Base-by-base conservation (phyloP, 1,140 invertebrate genomes). In the Sminthurides bifidus region DNA sequence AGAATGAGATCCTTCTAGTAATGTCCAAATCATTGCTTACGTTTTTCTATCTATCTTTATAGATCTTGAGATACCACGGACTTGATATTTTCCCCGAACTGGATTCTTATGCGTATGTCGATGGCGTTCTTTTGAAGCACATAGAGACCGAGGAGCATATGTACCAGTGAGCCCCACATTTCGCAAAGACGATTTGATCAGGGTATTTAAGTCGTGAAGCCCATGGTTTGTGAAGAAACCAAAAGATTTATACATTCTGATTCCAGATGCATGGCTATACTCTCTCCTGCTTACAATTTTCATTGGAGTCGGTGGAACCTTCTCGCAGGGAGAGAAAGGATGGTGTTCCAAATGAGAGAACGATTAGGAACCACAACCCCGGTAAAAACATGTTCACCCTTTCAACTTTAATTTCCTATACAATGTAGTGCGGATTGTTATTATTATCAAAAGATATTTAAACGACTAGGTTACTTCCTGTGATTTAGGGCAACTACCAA, bases 291-390 rank as follows among this genome's bases (percentile, higher is more conserved):
- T 2, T 86, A 85, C 65, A 83, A 85, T 56, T 92, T 90, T 66
- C 78, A 85, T 31, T 92, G 87, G 85, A 91, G 87, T 12, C 79
- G 87, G 41, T 92, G 88, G 88, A 93, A 92, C 65, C 71, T 77
- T 0, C 62, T 75, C 43, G 77, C 78, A 1, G 80, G 80, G 1
- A 73, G 75, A 4, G 72, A 82, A 3, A 81, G 79, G 35, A 79
- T 87, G 10, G 78, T 87, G 0, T 71, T 87, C 58, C 81, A 87
- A 65, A 74, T 85, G 53, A 76, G 84, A 49, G 81, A 87, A 67
- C 17, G 58, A 8, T 38, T 53, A 4, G 58, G 59, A 37, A 63
- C 56, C 8, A 45, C 52, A 3, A 66, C 58, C 37, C 58, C 63
- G 12, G 64, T 58, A 55, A 52, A 40, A 38, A 15, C 6, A 10